Evolutionary conservation across 2,888 invertebrate genomes (phyloP).

Genomic region (Watsonalla binaria): DNA sequence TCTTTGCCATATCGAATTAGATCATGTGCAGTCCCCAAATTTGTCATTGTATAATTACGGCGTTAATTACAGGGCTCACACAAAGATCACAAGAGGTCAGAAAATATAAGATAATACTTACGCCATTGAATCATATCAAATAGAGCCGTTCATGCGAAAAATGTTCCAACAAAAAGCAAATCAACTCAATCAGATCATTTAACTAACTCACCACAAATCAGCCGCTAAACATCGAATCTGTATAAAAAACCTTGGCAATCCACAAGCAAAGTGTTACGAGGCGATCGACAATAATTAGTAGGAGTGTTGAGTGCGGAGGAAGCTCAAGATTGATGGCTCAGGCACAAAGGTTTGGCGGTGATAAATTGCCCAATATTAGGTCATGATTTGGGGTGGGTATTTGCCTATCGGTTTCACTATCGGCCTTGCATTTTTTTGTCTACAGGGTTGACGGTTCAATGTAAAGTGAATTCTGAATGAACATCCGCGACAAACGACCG

Average conservation of each 20-base stretch:
- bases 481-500: constrained; percentile 31
- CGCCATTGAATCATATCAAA: too few species aligned
- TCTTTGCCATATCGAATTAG: too few species aligned
- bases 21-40: too few species aligned
- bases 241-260: constrained; percentile 47
- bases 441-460: constrained; percentile 30
- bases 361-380: constrained; percentile 75
- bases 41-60: too few species aligned
- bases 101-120: too few species aligned
- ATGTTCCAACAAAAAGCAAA: neutral
- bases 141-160: neutral
- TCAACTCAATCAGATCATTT: neutral
- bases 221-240: constrained; percentile 35
- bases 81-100: too few species aligned
- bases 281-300: constrained; percentile 72
- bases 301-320: constrained; percentile 67
- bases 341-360: constrained; percentile 73
- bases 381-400: constrained; percentile 71
- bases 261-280: constrained; percentile 62
- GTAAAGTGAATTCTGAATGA: constrained; percentile 43
- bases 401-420: constrained; percentile 65
- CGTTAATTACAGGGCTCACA: too few species aligned
- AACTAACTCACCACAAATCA: constrained; percentile 16
- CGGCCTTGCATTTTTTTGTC: constrained; percentile 52
- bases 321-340: constrained; percentile 70